Evolutionary conservation across 2,113 vertebrate species (phyloP), one percentile per base, ranked within the genome.

Genomic region (Notarius lentiginosus): DNA sequence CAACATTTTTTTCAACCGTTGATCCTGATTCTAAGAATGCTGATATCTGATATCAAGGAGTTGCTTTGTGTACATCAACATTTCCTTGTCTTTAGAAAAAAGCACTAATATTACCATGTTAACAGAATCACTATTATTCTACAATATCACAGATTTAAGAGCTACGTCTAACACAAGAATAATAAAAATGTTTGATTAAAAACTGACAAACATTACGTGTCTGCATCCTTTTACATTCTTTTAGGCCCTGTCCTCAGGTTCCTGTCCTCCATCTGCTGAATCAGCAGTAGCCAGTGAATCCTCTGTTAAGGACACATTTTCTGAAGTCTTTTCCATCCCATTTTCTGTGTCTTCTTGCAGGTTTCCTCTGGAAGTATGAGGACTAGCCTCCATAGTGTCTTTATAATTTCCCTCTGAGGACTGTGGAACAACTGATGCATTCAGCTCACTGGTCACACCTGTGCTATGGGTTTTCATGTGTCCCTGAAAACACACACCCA

Each of bases 401-500:
- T 55, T 92, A 83, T 90, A 93, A 90, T 89, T 90, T 82, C 88
- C 92, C 90, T 93, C 89, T 86, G 75, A 73, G 88, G 89, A 41
- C 91, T 89, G 68, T 66, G 66, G 70, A 83, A 70, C 41, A 47
- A 83, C 72, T 76, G 85, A 63, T 79, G 65, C 56, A 65, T 86
- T 87, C 10, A 86, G 47, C 7, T 82, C 79, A 65, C 65, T 93
- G 79, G 79, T 90, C 83, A 85, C 30, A 2, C 77, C 89, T 86
- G 90, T 93, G 0, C 94, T 93, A 83, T 96, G 95, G 55, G 88
- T 92, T 91, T 95, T 96, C 95, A 95, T 95, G 87, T 96, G 95
- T 10, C 95, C 95, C 95, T 96, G 92, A 90, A 49, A 81, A 91
- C 30, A 81, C 8, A 17, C 82, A n/a, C 80, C 83, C 66, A 81